These are phyloP conservation scores for Lynx canadensis DNA, from an alignment of 2,113 vertebrate species.

Conservation along the genomic window DNA sequence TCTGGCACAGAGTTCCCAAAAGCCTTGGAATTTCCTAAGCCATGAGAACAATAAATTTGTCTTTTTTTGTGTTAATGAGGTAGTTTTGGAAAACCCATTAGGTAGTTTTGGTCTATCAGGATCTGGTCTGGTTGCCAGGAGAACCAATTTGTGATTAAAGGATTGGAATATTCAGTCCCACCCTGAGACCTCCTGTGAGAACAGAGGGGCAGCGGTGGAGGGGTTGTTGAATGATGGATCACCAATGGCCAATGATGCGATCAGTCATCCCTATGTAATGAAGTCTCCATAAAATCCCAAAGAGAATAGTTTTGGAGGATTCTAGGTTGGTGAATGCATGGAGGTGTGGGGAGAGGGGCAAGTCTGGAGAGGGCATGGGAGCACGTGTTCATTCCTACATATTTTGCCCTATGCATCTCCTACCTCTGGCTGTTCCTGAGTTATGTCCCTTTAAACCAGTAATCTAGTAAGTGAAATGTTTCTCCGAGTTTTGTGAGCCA, in stretches of 20 bases:
- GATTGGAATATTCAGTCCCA: not conserved
- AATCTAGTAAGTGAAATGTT: not conserved
- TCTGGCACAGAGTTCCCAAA: not conserved
- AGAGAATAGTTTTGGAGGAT: not conserved
- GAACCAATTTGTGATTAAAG: not conserved
- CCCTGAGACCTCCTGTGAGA: not conserved
- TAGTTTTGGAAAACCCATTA: not conserved
- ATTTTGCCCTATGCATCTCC: not conserved
- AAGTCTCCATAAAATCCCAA: not conserved
- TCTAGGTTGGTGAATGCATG: not conserved
- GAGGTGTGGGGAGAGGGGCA: not conserved
- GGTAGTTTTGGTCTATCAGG: not conserved
- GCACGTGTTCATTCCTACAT: no score
- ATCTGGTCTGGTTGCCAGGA: not conserved
- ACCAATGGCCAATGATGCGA: not conserved
- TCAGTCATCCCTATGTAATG: not conserved
- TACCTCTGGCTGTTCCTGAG: not conserved
- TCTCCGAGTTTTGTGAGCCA: not conserved
- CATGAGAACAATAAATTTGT: not conserved
- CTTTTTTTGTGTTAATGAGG: not conserved
- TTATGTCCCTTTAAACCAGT: not conserved
- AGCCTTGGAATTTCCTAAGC: not conserved
- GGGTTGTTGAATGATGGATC: not conserved
- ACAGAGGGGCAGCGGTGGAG: not conserved
- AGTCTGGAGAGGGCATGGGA: not conserved